Evolutionary conservation across 1,140 invertebrate genomes (phyloP), one percentile per base, ranked within the genome.

Genomic region (Heliconius eleuchia): DNA sequence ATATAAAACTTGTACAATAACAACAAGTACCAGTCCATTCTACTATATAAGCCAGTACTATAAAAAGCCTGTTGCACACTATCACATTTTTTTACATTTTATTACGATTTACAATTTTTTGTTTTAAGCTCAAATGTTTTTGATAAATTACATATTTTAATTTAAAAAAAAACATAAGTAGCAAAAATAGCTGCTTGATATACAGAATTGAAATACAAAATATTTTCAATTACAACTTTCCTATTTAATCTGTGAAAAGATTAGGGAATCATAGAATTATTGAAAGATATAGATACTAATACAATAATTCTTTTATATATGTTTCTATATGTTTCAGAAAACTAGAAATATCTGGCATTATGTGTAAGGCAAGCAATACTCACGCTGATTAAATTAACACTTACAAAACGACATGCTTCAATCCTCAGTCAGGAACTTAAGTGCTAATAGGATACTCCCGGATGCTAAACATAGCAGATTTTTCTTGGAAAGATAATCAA

Each of bases 301-400:
- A 46, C 42, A 11, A 46, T 46, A 46, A 13, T 46, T 46, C 2
- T 0, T 11, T 13, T 46, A 11, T 11, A 46, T 11, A 46, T 19
- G 18, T 52, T 19, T 7, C 50, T 52, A 52, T 19, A 19, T 52
- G 34, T 7, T 52, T 19, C 19, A 57, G n/a, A 57, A 11, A 2
- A 19, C n/a, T 57, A 57, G 1, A n/a, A 19, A 19, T 19, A 52
- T 27, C 13, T 27, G 8, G 60, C 2, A 30, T 27, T 11, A 16
- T 66, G 27, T 66, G 13, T 30, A 66, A 30, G 3, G 60, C 60
- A 27, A 73, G 81, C 78, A 72, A 71, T 73, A 77, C 80, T 57
- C 77, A 80, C 81, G 81, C 77, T 83, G 82, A 86, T 84, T 86
- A 80, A 87, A 87, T 87, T 86, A 87, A 83, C 86, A 87, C 83